Evolutionary conservation across 2,888 invertebrate genomes (phyloP), one percentile per base, ranked within the genome.

Genomic region (Drosophila setosimentum): DNA sequence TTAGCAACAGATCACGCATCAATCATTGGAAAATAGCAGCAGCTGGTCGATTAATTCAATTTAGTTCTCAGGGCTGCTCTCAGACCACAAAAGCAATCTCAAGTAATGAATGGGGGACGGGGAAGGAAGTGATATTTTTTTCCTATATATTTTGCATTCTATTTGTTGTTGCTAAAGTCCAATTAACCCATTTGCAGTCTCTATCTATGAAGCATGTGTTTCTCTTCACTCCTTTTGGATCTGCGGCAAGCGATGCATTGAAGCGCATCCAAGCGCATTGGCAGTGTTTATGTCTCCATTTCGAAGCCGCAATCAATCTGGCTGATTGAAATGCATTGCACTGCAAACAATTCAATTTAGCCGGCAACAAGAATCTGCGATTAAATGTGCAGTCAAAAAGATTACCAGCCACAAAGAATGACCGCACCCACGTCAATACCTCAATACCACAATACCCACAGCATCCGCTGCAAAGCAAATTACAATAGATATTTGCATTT

Each of bases 331-430:
- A 77, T 77, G 79, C 45, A 24, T 66, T 67, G 69, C 78, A 68
- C 77, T 79, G 65, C 78, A 78, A 80, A 73, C 83, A 83, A 85
- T 80, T 87, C 86, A 83, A 83, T 83, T 83, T 80, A 68, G 68
- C 78, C 78, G 72, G 32, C 82, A 70, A 78, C 82, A 71, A 67
- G 61, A 83, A 60, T 69, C 58, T 65, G 55, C 86, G 68, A 86
- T 86, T 76, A 80, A 73, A 67, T 65, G 77, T 82, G 73, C 78
- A 62, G 49, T 57, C 68, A 67, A 68, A 75, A 68, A 77, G 80
- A 86, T 83, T 77, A 81, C 59, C 35, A 63, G 61, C 72, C 78
- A 59, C 80, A 73, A 82, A 67, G 53, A 32, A 24, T 65, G 73
- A 72, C 78, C 75, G 59, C 72, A 58, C 60, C 65, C 61, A 61